Percentiles rank a stretch among this genome's conserved stretches.
phyloP scores from a whole-genome alignment of 2,888 invertebrate genomes.

The Microchrysa polita region DNA sequence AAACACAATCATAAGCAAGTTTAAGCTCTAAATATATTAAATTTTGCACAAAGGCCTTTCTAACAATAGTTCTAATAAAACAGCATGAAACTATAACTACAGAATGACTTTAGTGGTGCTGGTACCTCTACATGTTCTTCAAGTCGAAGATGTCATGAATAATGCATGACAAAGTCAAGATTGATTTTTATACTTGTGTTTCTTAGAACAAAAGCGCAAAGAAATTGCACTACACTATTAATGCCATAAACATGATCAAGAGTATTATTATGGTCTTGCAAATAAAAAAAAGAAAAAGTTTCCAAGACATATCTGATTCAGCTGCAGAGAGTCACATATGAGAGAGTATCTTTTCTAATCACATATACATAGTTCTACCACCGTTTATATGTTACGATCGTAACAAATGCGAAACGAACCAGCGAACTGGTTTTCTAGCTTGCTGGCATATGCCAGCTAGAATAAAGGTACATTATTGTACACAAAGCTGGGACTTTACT shows the following conservation, averaged over 20 bases:
- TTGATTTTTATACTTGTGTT: conserved; percentile 17
- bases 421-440: no score
- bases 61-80: conserved; percentile 10
- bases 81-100: not conserved
- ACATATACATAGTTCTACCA: no score
- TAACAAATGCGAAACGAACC: no score
- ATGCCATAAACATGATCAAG: not conserved
- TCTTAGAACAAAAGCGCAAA: conserved; percentile 30
- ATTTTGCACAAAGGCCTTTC: conserved; percentile 4
- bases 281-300: not conserved
- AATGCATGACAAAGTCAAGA: not conserved
- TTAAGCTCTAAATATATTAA: not conserved
- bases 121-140: not conserved
- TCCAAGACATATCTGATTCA: no score
- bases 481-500: no score
- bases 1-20: not conserved
- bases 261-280: not conserved
- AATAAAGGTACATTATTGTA: no score
- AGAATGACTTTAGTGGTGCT: not conserved
- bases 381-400: no score
- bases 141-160: conserved; percentile 1
- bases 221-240: conserved; percentile 18
- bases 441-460: no score
- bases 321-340: no score
- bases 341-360: no score